Conservation (phyloP, 2,888 invertebrate species). For the Acanthococcus lagerstroemiae region DNA sequence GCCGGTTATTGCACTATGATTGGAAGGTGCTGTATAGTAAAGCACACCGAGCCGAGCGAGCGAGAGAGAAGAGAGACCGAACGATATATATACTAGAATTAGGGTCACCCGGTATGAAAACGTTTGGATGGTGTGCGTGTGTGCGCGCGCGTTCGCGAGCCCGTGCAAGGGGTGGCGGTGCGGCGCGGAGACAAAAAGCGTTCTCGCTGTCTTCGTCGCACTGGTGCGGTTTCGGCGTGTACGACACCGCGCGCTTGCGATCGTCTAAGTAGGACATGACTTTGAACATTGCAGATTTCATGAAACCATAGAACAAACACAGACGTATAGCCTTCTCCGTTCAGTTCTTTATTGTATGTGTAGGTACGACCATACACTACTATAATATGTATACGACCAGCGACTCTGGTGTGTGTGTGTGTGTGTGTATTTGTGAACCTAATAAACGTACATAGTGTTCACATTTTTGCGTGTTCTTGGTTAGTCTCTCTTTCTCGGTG, state of each 20-base stretch:
- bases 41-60: not conserved
- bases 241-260: not conserved
- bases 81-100: slow-evolving; percentile 14
- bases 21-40: slow-evolving; percentile 15
- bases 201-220: slow-evolving; percentile 5
- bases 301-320: slow-evolving; percentile 8
- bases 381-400: too few species aligned
- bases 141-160: not conserved
- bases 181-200: slow-evolving; percentile 8
- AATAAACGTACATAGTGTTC: too few species aligned
- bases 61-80: slow-evolving; percentile 3
- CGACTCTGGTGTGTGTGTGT: too few species aligned
- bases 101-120: slow-evolving; percentile 20
- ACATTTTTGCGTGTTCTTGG: too few species aligned
- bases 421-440: too few species aligned
- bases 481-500: too few species aligned
- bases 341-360: not conserved
- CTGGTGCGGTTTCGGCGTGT: not conserved
- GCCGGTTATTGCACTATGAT: slow-evolving; percentile 25
- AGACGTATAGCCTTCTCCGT: not conserved
- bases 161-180: not conserved
- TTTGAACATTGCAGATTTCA: slow-evolving; percentile 23
- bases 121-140: not conserved
- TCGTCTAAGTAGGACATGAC: slow-evolving; percentile 19
- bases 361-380: too few species aligned